phyloP scores from a whole-genome alignment of 2,113 vertebrate genomes.

The Stictonetta naevosa region DNA sequence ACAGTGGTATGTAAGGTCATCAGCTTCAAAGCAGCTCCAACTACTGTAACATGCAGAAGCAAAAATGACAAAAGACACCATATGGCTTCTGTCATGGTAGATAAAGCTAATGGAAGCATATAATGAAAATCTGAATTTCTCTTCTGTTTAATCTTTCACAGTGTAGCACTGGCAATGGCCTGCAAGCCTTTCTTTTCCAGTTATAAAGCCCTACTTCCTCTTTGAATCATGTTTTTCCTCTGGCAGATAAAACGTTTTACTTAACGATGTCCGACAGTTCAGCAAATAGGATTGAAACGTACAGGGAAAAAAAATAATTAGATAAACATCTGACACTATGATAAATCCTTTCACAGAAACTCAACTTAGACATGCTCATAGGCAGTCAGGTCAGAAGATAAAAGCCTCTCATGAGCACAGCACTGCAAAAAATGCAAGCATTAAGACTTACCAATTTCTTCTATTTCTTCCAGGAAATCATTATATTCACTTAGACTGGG shows the following conservation, averaged over 20 bases:
- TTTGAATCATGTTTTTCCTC: background rate
- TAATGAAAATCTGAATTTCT: slow-evolving; percentile 54
- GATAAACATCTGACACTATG: slow-evolving; percentile 38
- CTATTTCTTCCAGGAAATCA: slow-evolving; percentile 95
- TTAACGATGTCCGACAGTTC: background rate
- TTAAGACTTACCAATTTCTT: slow-evolving; percentile 91
- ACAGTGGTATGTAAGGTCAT: slow-evolving; percentile 64
- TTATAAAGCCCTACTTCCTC: background rate
- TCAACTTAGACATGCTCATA: slow-evolving; percentile 18
- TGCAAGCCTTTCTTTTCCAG: slow-evolving; percentile 29
- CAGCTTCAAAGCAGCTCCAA: slow-evolving; percentile 65
- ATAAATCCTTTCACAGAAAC: slow-evolving; percentile 51
- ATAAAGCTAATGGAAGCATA: slow-evolving; percentile 53
- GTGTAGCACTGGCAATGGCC: background rate
- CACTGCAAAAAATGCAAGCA: slow-evolving; percentile 54
- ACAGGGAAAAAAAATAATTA: slow-evolving; percentile 31
- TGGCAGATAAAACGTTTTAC: slow-evolving; percentile 50
- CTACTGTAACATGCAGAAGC: slow-evolving; percentile 59
- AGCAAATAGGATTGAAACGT: slow-evolving; percentile 37
- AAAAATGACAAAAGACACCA: slow-evolving; percentile 67
- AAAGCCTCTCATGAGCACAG: slow-evolving; percentile 37
- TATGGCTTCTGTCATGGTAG: slow-evolving; percentile 66
- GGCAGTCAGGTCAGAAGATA: slow-evolving; percentile 39
- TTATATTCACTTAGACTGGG: slow-evolving; percentile 90
- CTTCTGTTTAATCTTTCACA: slow-evolving; percentile 38